Evolutionary conservation across 2,888 invertebrate species (phyloP), one percentile per base, ranked within the genome.

Genomic region (Hirtodrosophila histrioides): DNA sequence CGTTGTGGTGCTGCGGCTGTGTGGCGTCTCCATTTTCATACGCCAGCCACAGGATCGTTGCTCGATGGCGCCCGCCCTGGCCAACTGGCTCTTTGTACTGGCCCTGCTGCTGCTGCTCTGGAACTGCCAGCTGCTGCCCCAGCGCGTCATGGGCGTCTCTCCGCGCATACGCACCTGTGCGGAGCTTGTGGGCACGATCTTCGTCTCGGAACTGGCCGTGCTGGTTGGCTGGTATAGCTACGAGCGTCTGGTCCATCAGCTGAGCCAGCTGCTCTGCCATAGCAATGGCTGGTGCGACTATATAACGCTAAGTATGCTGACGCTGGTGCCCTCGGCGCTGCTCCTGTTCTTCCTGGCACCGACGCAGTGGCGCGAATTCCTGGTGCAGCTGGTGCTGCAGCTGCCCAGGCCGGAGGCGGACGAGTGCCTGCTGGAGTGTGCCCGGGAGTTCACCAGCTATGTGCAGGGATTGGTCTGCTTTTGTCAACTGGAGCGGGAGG

Each of bases 131-230:
- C 11, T 84, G 31, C 17, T 80, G 10, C 77, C 84, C 2, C 49
- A 48, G 11, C 27, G 50, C 2, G 62, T 37, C 3, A 23, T 29
- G 23, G 41, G n/a, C 8, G 4, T 48, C 65, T 45, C 40, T 46
- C 69, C 62, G 39, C 49, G 53, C 23, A 3, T 71, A 4, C 45
- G 49, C 37, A 44, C 35, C 23, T 35, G 41, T 3, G 39, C 41
- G 7, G 84, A 78, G 45, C 43, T 76, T 17, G 35, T 83, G 57
- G 41, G 44, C 46, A 79, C 69, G 23, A 46, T 80, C 33, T 55
- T 69, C 24, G 9, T 66, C 24, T 41, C 65, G 27, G 84, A 76
- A 35, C 53, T 80, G 39, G 12, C 65, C 8, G 41, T 69, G 4
- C 29, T 58, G 5, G 2, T 64, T 8, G 66, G 53, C 8, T 84